A percentile compares a stretch with the other conserved stretches of the same genome.
phyloP scores from a whole-genome alignment of 2,797 vertebrate genomes.

The Crocodylus rhombifer region DNA sequence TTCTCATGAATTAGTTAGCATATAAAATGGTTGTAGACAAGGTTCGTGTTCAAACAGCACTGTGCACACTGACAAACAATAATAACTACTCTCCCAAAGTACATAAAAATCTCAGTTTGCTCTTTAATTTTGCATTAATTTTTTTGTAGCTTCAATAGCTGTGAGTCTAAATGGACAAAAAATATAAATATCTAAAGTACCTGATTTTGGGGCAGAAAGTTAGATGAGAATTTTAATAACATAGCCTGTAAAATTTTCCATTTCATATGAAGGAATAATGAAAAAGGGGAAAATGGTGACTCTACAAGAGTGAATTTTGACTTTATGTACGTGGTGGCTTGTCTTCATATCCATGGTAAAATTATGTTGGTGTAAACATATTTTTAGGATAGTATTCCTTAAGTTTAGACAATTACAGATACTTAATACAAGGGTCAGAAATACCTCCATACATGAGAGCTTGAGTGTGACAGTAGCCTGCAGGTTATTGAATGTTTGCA shows the following conservation, averaged over 20 bases:
- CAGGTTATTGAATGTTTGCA: slow-evolving; percentile 22
- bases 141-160: not conserved
- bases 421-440: slow-evolving; percentile 15
- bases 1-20: not conserved
- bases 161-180: not conserved
- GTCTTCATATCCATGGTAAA: not conserved
- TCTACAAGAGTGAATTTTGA: not conserved
- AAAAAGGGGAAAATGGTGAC: not conserved
- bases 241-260: not conserved
- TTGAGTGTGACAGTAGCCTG: not conserved
- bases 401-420: not conserved
- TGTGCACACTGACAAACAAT: too few species aligned
- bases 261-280: not conserved
- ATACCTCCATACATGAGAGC: not conserved
- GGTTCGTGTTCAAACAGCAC: not conserved
- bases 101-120: not conserved
- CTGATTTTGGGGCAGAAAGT: slow-evolving; percentile 11
- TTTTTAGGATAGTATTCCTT: slow-evolving; percentile 29
- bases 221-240: slow-evolving; percentile 32
- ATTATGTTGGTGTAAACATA: slow-evolving; percentile 13
- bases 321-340: not conserved
- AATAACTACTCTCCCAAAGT: not conserved
- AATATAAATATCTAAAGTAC: not conserved
- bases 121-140: not conserved
- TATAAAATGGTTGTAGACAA: not conserved